Evolutionary conservation across 2,113 vertebrate genomes (phyloP).

Genomic region (Cervus canadensis): DNA sequence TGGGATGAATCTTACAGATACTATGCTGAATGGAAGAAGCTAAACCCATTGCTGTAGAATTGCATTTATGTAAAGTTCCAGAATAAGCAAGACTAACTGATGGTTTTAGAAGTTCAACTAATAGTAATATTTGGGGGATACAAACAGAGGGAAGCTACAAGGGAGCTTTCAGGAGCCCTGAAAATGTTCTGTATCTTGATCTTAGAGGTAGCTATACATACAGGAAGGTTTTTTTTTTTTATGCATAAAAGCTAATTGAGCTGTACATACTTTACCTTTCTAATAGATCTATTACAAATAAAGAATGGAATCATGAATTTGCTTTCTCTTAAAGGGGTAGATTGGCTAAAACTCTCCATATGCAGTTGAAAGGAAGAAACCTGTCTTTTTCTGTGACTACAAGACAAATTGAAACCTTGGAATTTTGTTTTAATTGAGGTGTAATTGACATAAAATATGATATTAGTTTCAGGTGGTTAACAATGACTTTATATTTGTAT

Average conservation of each 20-base stretch:
- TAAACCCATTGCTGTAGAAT: background rate
- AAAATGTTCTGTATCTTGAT: background rate
- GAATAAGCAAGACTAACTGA: background rate
- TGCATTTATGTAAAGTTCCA: background rate
- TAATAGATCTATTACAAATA: constrained; percentile 5
- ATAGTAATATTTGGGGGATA: background rate
- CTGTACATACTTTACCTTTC: constrained; percentile 21
- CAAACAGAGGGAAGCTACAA: background rate
- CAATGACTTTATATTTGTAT: background rate
- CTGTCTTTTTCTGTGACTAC: background rate
- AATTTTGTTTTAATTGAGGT: background rate
- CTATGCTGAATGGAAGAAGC: background rate
- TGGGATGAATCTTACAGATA: background rate
- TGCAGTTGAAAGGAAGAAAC: background rate
- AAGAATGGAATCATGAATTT: background rate
- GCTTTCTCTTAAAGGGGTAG: background rate
- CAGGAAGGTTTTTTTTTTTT: background rate
- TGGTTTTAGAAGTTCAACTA: background rate
- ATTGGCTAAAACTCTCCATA: background rate
- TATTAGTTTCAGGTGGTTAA: background rate
- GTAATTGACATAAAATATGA: background rate
- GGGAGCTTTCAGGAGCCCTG: background rate
- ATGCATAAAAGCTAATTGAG: constrained; percentile 42
- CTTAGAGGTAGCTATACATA: background rate
- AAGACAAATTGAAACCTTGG: background rate